Evolutionary conservation across 2,113 vertebrate species (phyloP).

Genomic region (Phocoena sinus): DNA sequence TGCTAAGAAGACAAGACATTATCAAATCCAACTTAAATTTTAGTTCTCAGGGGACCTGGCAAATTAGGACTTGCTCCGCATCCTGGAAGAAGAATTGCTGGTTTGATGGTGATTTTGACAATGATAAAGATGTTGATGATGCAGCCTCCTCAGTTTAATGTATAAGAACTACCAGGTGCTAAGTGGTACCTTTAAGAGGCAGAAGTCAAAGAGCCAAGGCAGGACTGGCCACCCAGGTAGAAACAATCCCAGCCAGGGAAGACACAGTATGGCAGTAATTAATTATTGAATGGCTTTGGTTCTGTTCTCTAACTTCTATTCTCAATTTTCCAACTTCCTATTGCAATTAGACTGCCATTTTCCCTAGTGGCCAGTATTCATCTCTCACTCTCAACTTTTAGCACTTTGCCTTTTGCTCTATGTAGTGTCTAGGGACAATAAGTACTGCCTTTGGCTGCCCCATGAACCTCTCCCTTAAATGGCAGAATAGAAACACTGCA

Average conservation of each 20-base stretch:
- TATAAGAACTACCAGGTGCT: neutral
- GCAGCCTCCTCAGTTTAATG: neutral
- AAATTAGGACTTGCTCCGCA: neutral
- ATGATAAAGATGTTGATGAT: neutral
- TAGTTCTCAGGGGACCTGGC: neutral
- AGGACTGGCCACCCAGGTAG: neutral
- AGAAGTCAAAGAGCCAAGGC: neutral
- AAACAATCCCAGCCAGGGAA: neutral
- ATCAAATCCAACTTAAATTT: neutral
- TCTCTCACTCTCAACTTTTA: neutral
- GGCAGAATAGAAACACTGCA: neutral
- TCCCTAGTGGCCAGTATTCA: neutral
- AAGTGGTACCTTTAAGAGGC: neutral
- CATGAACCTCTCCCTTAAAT: neutral
- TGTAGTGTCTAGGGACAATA: neutral
- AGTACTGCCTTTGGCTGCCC: neutral
- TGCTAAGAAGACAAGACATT: slow-evolving; percentile 26
- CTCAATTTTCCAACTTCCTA: neutral
- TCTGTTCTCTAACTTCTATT: neutral
- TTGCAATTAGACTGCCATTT: neutral
- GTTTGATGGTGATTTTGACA: neutral
- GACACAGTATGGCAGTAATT: neutral
- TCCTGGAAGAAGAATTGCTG: neutral
- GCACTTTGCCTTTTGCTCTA: neutral
- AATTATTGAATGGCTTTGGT: neutral